These are phyloP conservation scores for Apoderus coryli DNA, from an alignment of 2,888 invertebrate species.

Conservation along the genomic window DNA sequence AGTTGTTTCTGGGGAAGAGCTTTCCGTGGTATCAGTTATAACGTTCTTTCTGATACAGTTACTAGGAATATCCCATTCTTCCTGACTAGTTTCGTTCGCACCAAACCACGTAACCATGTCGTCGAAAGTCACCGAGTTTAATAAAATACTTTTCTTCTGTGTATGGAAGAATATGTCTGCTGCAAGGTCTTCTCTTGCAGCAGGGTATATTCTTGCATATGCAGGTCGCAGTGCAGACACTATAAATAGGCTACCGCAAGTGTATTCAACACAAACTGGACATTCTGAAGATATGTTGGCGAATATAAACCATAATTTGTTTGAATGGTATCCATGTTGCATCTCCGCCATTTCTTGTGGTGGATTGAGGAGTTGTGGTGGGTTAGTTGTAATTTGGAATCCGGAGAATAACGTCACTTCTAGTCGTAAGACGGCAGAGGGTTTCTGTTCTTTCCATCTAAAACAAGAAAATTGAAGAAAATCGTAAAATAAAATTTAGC, in stretches of 20 bases:
- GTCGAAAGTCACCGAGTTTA: conserved; percentile 47
- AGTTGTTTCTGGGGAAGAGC: too few species aligned
- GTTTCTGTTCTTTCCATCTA: conserved; percentile 45
- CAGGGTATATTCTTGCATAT: conserved; percentile 47
- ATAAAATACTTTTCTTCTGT: conserved; percentile 40
- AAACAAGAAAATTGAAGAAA: too few species aligned
- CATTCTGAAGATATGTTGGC: conserved; percentile 42
- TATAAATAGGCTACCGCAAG: conserved; percentile 42
- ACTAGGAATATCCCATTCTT: conserved; percentile 12
- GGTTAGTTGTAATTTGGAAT: conserved; percentile 37
- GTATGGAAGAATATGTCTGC: conserved; percentile 52
- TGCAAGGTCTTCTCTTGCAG: conserved; percentile 44
- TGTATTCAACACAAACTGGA: conserved; percentile 47
- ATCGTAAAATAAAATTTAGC: too few species aligned
- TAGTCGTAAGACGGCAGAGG: conserved; percentile 45
- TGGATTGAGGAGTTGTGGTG: conserved; percentile 35
- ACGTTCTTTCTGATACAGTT: conserved; percentile 13
- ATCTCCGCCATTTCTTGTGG: conserved; percentile 44
- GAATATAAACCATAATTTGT: conserved; percentile 50
- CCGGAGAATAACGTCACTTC: conserved; percentile 50
- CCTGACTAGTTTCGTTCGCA: conserved; percentile 35
- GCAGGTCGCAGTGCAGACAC: conserved; percentile 48
- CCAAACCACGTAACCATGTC: conserved; percentile 55
- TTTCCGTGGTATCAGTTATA: neutral
- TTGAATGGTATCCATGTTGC: conserved; percentile 44